Evolutionary conservation across 2,113 vertebrate species (phyloP), one percentile per base, ranked within the genome.

Genomic region (Nothocercus nigrocapillus): DNA sequence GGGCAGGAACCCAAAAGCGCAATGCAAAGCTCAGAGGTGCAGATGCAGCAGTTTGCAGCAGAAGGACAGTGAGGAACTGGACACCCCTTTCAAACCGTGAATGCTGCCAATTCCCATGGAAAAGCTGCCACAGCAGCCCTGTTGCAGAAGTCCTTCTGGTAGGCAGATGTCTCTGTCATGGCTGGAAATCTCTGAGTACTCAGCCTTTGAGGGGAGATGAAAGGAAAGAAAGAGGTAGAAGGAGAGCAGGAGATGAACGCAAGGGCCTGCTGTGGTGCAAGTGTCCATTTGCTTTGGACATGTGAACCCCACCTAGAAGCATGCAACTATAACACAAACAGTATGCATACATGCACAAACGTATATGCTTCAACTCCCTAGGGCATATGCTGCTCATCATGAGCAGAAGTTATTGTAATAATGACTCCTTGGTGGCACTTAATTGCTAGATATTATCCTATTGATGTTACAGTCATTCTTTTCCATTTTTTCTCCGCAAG

Each of bases 151-250:
- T n/a, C 30, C 63, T 79, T 70, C 89, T 95, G 86, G 62, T 45
- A 82, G 53, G 58, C 82, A 96, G 68, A 82, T 82, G 63, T 78
- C 92, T 75, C 66, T 44, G 54, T 63, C 0, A 4, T 2, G 27
- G 66, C 86, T 86, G 54, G 68, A 62, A 70, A 5, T 30, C 44
- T 21, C 38, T 0, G 2, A 59, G 18, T 1, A 0, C 18, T 20
- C 25, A 70, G 49, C n/a, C 53, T 91, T 78, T 89, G 81, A 28
- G 7, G 4, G 19, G 27, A 19, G n/a, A 74, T 78, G 45, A 84
- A 9, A 22, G 17, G 47, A 83, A 30, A 69, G 45, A 56, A 77
- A 47, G 18, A 69, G 19, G 4, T 11, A 81, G 81, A 81, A 25
- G 28, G 62, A 73, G n/a, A 88, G 25, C 63, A 42, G 59, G 64